These are phyloP conservation scores for Aromia moschata DNA, from an alignment of 2,888 invertebrate genomes.

Conservation along the genomic window DNA sequence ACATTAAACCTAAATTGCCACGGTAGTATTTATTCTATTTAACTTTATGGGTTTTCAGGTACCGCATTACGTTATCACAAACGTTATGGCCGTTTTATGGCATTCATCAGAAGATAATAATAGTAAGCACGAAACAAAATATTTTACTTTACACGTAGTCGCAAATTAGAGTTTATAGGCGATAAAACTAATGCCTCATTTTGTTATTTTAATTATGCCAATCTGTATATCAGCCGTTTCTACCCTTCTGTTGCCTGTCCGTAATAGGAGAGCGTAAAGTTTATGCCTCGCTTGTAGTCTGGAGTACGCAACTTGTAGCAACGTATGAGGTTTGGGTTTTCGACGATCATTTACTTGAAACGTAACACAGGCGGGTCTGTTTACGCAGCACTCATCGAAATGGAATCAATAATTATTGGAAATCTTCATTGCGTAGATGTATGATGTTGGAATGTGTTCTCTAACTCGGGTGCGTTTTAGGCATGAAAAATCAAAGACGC, in stretches of 20 bases:
- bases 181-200: not conserved
- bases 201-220: not conserved
- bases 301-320: too few species aligned
- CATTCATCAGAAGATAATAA: not conserved
- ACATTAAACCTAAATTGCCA: too few species aligned
- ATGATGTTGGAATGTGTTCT: too few species aligned
- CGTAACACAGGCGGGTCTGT: too few species aligned
- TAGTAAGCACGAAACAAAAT: not conserved
- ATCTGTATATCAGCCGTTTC: constrained; percentile 1
- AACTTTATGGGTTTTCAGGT: not conserved
- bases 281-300: not conserved
- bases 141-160: not conserved
- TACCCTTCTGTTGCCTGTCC: not conserved
- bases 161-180: not conserved
- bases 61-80: not conserved
- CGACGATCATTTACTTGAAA: too few species aligned
- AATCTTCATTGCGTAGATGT: too few species aligned
- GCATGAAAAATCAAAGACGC: too few species aligned
- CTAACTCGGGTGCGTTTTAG: too few species aligned
- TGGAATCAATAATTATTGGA: too few species aligned
- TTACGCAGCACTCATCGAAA: too few species aligned
- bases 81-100: constrained; percentile 1
- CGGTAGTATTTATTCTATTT: not conserved
- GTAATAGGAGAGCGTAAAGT: not conserved
- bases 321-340: too few species aligned